Evolutionary conservation across 2,113 vertebrate genomes (phyloP).

Genomic region (Lichenostomus cassidix): DNA sequence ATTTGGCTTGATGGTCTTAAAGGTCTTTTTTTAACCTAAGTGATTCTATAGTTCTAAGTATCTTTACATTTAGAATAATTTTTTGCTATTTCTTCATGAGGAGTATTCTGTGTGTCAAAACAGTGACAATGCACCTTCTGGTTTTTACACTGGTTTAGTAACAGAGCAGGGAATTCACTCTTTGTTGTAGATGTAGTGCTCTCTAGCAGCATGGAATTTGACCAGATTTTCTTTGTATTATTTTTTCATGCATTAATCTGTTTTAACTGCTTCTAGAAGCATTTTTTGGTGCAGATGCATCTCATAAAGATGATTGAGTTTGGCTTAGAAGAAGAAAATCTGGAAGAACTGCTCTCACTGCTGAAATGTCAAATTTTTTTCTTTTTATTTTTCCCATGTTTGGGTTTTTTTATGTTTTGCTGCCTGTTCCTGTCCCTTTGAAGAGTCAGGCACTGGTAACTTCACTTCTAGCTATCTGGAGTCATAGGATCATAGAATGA

Average conservation of each 20-base stretch:
- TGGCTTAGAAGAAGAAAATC: background rate
- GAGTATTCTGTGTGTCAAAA: background rate
- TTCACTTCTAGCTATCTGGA: background rate
- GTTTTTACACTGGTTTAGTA: background rate
- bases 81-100: background rate
- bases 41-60: background rate
- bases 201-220: background rate
- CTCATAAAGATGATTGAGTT: background rate
- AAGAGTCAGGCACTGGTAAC: background rate
- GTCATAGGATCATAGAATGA: background rate
- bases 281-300: background rate
- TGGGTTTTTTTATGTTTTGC: background rate
- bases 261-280: background rate
- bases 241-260: background rate
- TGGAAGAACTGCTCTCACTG: background rate
- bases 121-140: background rate
- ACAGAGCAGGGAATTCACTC: background rate
- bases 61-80: background rate
- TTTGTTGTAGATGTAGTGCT: background rate
- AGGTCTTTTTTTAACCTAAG: background rate
- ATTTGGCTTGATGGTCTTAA: background rate
- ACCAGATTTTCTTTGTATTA: accelerated
- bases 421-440: background rate
- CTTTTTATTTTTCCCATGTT: background rate
- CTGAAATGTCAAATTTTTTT: background rate